Percentiles rank a stretch among this genome's conserved stretches.
phyloP scores from a whole-genome alignment of 1,140 invertebrate species.

The Hyposmocoma kahamanoa region DNA sequence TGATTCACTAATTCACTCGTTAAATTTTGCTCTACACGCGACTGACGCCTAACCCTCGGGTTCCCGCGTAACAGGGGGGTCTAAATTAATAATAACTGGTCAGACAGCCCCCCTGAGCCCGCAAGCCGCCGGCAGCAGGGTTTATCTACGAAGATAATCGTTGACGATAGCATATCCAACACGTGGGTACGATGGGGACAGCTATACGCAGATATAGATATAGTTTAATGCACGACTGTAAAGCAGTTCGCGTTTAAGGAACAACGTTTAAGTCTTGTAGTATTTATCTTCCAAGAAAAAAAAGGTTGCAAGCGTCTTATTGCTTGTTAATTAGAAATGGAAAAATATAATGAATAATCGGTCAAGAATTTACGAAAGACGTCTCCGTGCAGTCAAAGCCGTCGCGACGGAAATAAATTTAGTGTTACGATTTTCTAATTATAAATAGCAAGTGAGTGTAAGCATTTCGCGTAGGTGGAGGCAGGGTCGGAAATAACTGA shows the following conservation, averaged over 20 bases:
- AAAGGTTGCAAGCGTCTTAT: no score
- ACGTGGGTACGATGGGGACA: constrained; percentile 34
- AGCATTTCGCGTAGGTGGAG: constrained; percentile 64
- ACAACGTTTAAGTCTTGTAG: no score
- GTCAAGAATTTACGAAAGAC: no score
- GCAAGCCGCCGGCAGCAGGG: constrained; percentile 28
- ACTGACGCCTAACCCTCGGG: no score
- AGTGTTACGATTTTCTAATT: constrained; percentile 62
- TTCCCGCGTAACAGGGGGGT: constrained; percentile 17
- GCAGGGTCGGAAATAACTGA: constrained; percentile 49
- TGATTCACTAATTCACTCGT: background rate
- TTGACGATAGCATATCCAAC: constrained; percentile 17
- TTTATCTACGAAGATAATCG: constrained; percentile 50
- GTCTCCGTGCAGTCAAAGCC: no score
- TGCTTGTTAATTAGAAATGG: no score
- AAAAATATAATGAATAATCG: no score
- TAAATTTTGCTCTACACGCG: no score
- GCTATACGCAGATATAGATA: constrained; percentile 33
- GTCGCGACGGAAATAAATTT: constrained; percentile 35
- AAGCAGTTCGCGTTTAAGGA: no score
- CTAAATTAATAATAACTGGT: constrained; percentile 36
- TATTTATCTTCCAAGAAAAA: no score
- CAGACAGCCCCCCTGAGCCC: constrained; percentile 26
- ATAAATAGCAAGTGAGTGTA: constrained; percentile 67
- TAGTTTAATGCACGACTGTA: constrained; percentile 45